Base-by-base conservation (phyloP, 2,888 invertebrate genomes). In the Chironomus riparius region DNA sequence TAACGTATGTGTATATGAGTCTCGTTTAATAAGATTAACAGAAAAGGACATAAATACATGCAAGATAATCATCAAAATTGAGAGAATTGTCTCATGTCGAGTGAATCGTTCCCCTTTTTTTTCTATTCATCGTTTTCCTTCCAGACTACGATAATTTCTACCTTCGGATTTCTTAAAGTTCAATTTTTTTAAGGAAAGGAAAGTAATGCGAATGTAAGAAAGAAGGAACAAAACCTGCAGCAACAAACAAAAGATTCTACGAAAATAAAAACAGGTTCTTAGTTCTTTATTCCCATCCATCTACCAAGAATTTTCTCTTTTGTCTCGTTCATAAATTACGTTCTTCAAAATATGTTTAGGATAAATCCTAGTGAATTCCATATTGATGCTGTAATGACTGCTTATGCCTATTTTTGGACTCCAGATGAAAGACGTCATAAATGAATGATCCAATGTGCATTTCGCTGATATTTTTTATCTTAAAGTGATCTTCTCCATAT, bases 191-290 rank as follows among this genome's bases (percentile, higher is more conserved):
- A 4, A 3, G 4, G 56, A 15, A 56, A 56, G 56, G 15, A 56
- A 15, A 18, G n/a, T 56, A 56, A 56, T 56, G 15, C 15, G 15
- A 56, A 56, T 56, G 15, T 38, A 56, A 2, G 56, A 56, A 56
- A 56, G 50, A 24, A 50, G 48, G 48, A 70, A 70, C 50, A 69
- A 70, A 70, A 70, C 71, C 71, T 56, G 24, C 21, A 56, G 12
- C 24, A 47, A 10, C 47, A 47, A 56, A 71, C 22, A 71, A 28
- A 71, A 50, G 15, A 50, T 62, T n/a, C 47, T 21, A 47, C 21
- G 48, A 48, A 48, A 38, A 13, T 18, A 28, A 70, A 72, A 72
- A 72, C 72, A 72, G 72, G 72, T 72, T 72, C 72, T 70, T n/a
- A n/a, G n/a, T 70, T 70, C 56, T 70, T 24, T 7, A 38, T 38